Evolutionary conservation across 92 coral and sea anemone species (phyloP).

Genomic region (Palythoa grandiflora): DNA sequence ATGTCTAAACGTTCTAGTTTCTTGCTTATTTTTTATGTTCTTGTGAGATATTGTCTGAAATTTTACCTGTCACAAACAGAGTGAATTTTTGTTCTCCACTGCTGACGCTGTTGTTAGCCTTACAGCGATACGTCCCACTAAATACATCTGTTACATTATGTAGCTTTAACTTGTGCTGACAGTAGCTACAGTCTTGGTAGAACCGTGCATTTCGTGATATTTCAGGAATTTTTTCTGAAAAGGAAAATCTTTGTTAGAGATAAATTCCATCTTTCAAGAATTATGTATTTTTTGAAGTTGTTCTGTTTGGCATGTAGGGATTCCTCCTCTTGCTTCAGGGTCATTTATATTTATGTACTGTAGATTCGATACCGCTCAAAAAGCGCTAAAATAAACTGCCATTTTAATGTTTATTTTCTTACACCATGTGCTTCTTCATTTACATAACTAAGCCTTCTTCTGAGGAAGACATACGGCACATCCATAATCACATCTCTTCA

Average conservation of each 20-base stretch:
- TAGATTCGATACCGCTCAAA: no score
- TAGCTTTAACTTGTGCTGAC: slow-evolving; percentile 6
- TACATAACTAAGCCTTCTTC: no score
- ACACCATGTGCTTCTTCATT: no score
- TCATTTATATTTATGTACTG: no score
- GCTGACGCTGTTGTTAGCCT: slow-evolving; percentile 9
- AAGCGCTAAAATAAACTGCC: no score
- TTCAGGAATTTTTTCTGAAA: slow-evolving; percentile 29
- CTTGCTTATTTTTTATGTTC: no score
- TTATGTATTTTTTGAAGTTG: no score
- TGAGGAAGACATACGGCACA: no score
- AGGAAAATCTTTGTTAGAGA: background rate
- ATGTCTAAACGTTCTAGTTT: no score
- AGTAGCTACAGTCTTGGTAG: background rate
- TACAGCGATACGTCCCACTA: slow-evolving; percentile 15
- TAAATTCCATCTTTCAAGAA: background rate
- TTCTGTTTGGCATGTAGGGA: no score
- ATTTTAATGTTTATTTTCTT: no score
- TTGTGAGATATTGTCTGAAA: background rate
- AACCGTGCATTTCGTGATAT: slow-evolving; percentile 14
- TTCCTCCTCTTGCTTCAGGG: background rate
- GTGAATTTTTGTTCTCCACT: background rate
- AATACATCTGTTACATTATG: slow-evolving; percentile 5
- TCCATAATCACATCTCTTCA: no score
- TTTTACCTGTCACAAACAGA: slow-evolving; percentile 4